phyloP scores from a whole-genome alignment of 2,888 invertebrate species.

The Tenthredo livida region DNA sequence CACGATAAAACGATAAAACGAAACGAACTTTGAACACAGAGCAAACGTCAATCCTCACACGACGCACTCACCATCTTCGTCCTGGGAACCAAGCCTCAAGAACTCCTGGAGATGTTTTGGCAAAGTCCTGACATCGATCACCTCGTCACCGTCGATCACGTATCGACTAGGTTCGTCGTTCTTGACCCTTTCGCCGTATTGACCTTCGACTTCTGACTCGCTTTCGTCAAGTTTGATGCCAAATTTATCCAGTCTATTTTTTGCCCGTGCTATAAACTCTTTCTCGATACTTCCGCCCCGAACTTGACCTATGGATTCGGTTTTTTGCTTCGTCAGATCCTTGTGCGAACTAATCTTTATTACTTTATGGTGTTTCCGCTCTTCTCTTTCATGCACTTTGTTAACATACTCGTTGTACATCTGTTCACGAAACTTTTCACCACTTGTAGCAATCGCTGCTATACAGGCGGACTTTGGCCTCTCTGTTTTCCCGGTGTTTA shows the following conservation, averaged over 20 bases:
- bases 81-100: constrained; percentile 82
- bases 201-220: constrained; percentile 81
- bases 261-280: constrained; percentile 89
- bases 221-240: constrained; percentile 84
- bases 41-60: constrained; percentile 47
- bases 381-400: constrained; percentile 88
- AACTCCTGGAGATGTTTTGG: constrained; percentile 91
- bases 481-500: constrained; percentile 54
- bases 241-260: constrained; percentile 85
- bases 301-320: constrained; percentile 49
- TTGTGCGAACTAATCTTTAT: constrained; percentile 86
- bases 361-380: constrained; percentile 88
- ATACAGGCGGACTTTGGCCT: constrained; percentile 71
- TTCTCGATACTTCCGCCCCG: constrained; percentile 82
- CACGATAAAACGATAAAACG: constrained; percentile 43
- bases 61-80: constrained; percentile 79
- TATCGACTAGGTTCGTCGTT: constrained; percentile 77
- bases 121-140: constrained; percentile 83
- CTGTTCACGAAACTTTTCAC: constrained; percentile 87
- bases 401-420: constrained; percentile 92
- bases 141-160: constrained; percentile 84
- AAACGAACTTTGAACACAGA: constrained; percentile 53
- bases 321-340: constrained; percentile 62
- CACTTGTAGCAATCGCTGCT: constrained; percentile 79
- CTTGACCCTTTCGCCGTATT: constrained; percentile 74